A percentile compares a stretch with the other conserved stretches of the same genome.
Evolutionary conservation across 2,888 invertebrate species (phyloP).

Genomic region (Leptinotarsa tumamoca): DNA sequence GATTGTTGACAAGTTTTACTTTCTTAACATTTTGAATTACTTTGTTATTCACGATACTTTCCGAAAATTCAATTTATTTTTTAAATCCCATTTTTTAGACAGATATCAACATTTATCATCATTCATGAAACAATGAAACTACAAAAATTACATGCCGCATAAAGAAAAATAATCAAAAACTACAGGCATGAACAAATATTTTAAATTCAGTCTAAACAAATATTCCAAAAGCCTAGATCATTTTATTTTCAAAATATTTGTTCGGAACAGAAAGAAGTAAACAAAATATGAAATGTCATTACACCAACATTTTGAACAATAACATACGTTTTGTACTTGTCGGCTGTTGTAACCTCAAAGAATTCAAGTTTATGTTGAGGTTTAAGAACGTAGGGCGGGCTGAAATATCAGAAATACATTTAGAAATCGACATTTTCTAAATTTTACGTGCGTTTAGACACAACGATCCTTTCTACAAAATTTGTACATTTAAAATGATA

Average conservation of each 20-base stretch:
- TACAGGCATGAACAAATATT: constrained; percentile 35
- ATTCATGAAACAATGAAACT: constrained; percentile 44
- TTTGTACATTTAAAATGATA: constrained; percentile 51
- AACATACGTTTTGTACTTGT: constrained; percentile 86
- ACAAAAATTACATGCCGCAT: constrained; percentile 28
- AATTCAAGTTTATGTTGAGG: constrained; percentile 94
- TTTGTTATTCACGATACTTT: too few relatives aligned
- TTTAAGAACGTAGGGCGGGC: constrained; percentile 98
- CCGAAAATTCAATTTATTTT: not conserved
- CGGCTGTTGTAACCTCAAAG: constrained; percentile 87
- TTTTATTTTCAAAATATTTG: constrained; percentile 25
- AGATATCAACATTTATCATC: not conserved
- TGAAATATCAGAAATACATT: constrained; percentile 73
- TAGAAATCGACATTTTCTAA: constrained; percentile 15
- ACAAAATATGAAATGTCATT: constrained; percentile 34
- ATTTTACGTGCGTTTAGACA: constrained; percentile 36
- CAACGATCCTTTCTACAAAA: constrained; percentile 30
- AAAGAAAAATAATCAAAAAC: constrained; percentile 20
- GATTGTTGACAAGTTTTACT: too few relatives aligned
- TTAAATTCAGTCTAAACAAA: not conserved
- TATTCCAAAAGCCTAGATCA: constrained; percentile 7
- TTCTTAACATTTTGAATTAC: too few relatives aligned
- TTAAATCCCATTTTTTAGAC: constrained; percentile 15
- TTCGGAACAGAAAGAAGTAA: constrained; percentile 31
- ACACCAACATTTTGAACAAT: constrained; percentile 47